Evolutionary conservation across 2,113 vertebrate species (phyloP), one percentile per base, ranked within the genome.

Genomic region (Clarias macrocephalus): DNA sequence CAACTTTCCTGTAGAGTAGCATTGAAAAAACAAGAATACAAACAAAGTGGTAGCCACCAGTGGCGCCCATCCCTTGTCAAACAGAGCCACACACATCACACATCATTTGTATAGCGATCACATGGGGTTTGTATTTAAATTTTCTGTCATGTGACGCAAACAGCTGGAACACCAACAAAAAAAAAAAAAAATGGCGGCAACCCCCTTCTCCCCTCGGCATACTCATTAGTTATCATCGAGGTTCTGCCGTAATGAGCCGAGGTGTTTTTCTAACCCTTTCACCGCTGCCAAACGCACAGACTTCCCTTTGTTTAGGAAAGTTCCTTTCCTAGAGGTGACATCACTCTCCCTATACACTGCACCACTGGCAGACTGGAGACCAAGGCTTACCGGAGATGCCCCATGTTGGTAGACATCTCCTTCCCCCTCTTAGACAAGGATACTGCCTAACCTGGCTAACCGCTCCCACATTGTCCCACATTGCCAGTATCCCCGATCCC

Each of bases 301-400:
- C 80, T 87, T 72, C 76, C 76, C 87, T 82, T 87, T 89, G 87
- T 88, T 89, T 88, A 48, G 60, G 68, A 83, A 89, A 82, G 42
- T 86, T 86, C 8, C 70, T 88, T 86, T 89, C 83, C 25, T 82
- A 33, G 75, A 82, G 33, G 57, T 92, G 91, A 92, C 87, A 90
- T 92, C 88, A 92, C 82, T 75, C 57, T 86, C 3, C 82, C 66
- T 80, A 65, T 73, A 19, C 54, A 33, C 80, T 63, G 75, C 37
- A 68, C 73, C 56, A 6, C 83, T 86, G 70, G 37, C 42, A 57
- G 83, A 76, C 52, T 85, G 33, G 85, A 52, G 72, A 68, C 52
- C 42, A 37, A 83, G 72, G 81, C 66, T 80, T 33, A 28, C 52
- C 9, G 52, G 37, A 75, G 79, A 87, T 76, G 21, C 57, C 68